Evolutionary conservation across 1,140 invertebrate genomes (phyloP).

Genomic region (Brachionus calyciflorus): DNA sequence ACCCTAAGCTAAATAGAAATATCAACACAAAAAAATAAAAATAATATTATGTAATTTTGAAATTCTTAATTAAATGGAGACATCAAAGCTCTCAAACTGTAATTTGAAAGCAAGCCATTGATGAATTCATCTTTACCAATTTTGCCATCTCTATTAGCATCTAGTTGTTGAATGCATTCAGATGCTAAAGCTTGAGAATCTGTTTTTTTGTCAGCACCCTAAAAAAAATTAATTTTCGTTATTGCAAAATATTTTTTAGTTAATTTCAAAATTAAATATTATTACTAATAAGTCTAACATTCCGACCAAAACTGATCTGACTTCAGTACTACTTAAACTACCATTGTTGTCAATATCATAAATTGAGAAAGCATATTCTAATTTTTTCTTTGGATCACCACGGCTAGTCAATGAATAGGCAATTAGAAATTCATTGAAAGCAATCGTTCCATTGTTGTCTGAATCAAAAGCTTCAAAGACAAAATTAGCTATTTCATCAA

Average conservation of each 20-base stretch:
- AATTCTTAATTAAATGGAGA: conserved; percentile 38
- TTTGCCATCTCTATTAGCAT: conserved; percentile 10
- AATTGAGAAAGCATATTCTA: conserved; percentile 39
- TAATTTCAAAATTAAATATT: neutral
- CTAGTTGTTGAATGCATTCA: neutral
- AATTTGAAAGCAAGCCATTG: neutral
- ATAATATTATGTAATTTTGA: neutral
- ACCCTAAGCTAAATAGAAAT: neutral
- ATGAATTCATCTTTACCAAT: conserved; percentile 37
- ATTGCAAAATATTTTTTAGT: neutral
- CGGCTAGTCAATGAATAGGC: conserved; percentile 10
- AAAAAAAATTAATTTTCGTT: no score
- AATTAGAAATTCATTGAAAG: conserved; percentile 40
- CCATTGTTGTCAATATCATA: conserved; percentile 40
- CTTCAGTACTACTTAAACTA: conserved; percentile 3
- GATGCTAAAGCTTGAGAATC: neutral
- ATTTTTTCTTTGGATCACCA: neutral
- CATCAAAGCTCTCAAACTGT: conserved; percentile 37
- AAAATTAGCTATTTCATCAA: conserved; percentile 25
- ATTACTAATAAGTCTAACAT: conserved; percentile 26
- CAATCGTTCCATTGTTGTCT: conserved; percentile 18
- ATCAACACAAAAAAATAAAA: neutral
- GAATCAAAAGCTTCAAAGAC: conserved; percentile 31
- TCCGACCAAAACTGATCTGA: conserved; percentile 19
- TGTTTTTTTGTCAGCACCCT: neutral